phyloP scores from a whole-genome alignment of 2,797 vertebrate species.

The Pangasius djambal region DNA sequence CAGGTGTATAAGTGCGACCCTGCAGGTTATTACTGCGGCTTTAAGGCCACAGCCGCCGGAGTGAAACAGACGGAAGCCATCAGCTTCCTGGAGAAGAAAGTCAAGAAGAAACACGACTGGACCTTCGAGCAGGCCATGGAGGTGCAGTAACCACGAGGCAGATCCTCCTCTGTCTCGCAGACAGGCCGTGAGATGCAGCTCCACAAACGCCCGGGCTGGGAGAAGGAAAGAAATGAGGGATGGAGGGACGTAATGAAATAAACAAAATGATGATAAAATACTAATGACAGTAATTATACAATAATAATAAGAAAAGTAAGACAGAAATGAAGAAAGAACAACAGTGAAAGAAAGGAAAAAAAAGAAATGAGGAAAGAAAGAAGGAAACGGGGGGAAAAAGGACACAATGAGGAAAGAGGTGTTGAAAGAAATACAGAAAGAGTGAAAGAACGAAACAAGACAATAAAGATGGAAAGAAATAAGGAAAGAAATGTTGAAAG shows the following conservation, averaged over 20 bases:
- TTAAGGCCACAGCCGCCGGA: slow-evolving; percentile 96
- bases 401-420: background rate
- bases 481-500: background rate
- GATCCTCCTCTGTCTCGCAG: background rate
- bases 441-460: background rate
- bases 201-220: background rate
- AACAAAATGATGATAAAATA: background rate
- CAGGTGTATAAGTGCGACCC: slow-evolving; percentile 99
- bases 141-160: slow-evolving; percentile 68
- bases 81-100: slow-evolving; percentile 99
- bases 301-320: background rate
- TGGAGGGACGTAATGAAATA: background rate
- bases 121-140: slow-evolving; percentile 96
- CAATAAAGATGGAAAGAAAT: background rate
- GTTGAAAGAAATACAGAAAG: background rate
- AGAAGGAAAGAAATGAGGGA: background rate
- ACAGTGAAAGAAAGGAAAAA: background rate
- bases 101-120: slow-evolving; percentile 99
- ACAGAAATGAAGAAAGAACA: background rate
- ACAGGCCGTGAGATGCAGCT: background rate
- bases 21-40: slow-evolving; percentile 98
- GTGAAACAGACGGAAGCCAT: slow-evolving; percentile 98
- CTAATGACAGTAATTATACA: background rate
- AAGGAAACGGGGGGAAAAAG: background rate
- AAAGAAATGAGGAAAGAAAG: background rate